Evolutionary conservation across 2,888 invertebrate genomes (phyloP).

Genomic region (Tenthredo scrophulariae): DNA sequence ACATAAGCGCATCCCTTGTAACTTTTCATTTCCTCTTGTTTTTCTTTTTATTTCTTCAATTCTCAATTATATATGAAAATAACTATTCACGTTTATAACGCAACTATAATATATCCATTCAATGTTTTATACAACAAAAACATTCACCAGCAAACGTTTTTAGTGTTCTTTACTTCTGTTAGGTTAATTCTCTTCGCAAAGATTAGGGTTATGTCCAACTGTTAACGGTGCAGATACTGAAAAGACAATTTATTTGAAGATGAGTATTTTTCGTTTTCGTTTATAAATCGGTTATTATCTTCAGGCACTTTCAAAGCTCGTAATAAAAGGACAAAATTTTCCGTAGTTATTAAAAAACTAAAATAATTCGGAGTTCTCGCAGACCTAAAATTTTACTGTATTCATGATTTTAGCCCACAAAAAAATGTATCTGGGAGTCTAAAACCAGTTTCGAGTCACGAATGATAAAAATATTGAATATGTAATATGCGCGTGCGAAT

Average conservation of each 20-base stretch:
- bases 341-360: background rate
- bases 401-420: background rate
- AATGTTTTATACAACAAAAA: slow-evolving; percentile 35
- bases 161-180: background rate
- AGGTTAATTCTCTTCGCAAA: background rate
- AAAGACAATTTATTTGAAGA: slow-evolving; percentile 6
- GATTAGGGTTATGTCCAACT: slow-evolving; percentile 40
- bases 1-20: slow-evolving; percentile 70
- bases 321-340: background rate
- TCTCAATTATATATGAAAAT: background rate
- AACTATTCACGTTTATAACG: slow-evolving; percentile 41
- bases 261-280: background rate
- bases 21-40: slow-evolving; percentile 16
- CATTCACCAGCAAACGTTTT: slow-evolving; percentile 43
- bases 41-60: background rate
- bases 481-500: background rate
- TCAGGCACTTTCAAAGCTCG: background rate
- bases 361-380: background rate
- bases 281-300: background rate
- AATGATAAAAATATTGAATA: background rate
- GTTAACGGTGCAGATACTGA: slow-evolving; percentile 1
- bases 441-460: background rate
- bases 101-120: background rate
- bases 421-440: background rate
- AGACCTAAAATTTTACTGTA: background rate